A percentile compares a stretch with the other conserved stretches of the same genome.
phyloP scores from a whole-genome alignment of 2,113 vertebrate genomes.

The Paralichthys olivaceus region DNA sequence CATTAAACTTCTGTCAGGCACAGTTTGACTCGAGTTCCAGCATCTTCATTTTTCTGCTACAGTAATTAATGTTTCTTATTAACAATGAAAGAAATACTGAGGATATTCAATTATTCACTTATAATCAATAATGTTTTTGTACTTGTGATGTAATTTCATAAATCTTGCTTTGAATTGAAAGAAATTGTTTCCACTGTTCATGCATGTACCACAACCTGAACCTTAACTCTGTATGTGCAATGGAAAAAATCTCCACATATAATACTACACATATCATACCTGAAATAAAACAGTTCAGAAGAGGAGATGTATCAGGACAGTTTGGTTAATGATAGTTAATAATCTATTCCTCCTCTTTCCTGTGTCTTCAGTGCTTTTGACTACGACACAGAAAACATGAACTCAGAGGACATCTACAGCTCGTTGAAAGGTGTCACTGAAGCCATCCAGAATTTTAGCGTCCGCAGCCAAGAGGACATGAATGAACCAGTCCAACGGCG shows the following conservation, averaged over 20 bases:
- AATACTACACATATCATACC: too few relatives aligned
- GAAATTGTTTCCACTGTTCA: too few relatives aligned
- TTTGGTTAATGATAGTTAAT: background rate
- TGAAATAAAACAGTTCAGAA: background rate
- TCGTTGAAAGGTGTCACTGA: slow-evolving; percentile 96
- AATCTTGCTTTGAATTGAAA: background rate
- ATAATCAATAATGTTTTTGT: too few relatives aligned
- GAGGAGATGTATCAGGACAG: background rate
- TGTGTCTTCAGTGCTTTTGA: slow-evolving; percentile 90
- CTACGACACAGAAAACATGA: slow-evolving; percentile 98
- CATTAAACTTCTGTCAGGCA: too few relatives aligned
- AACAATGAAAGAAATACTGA: too few relatives aligned
- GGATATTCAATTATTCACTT: too few relatives aligned
- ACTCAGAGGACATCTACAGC: slow-evolving; percentile 98
- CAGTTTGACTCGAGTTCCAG: too few relatives aligned
- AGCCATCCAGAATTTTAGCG: slow-evolving; percentile 97
- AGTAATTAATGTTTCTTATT: too few relatives aligned
- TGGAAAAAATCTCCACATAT: background rate
- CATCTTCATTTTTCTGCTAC: too few relatives aligned
- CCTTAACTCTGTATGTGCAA: too few relatives aligned
- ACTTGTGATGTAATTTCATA: too few relatives aligned
- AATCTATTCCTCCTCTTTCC: background rate
- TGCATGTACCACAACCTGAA: too few relatives aligned
- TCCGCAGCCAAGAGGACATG: slow-evolving; percentile 97
- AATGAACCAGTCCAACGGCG: slow-evolving; percentile 89